Conservation (phyloP, 2,797 vertebrate species). For the Acestrorhynchus altus region DNA sequence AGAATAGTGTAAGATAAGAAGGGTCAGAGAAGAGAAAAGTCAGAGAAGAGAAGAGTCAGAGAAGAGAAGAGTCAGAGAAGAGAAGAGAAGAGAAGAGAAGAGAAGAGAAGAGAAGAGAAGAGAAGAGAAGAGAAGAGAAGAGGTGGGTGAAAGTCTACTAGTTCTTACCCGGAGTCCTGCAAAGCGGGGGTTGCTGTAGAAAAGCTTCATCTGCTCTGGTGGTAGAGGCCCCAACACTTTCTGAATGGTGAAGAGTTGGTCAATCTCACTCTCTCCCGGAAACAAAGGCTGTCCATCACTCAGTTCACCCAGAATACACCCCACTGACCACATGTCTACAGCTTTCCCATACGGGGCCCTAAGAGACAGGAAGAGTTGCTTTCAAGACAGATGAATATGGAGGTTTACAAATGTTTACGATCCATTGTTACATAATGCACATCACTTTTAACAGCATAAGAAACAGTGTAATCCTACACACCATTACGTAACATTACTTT, state of each 20-base stretch:
- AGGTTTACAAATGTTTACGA: not conserved
- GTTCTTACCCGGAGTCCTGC: conserved; percentile 56
- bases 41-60: no score
- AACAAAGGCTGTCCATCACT: conserved; percentile 98
- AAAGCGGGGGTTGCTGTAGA: conserved; percentile 89
- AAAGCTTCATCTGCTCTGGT: conserved; percentile 98
- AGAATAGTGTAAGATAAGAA: no score
- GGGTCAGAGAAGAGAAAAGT: no score
- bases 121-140: not conserved
- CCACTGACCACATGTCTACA: conserved; percentile 99
- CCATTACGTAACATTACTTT: no score
- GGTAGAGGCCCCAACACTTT: conserved; percentile 96
- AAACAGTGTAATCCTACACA: no score
- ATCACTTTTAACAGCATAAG: no score
- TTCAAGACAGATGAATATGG: not conserved
- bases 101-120: conserved; percentile 20
- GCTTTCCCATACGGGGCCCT: conserved; percentile 98
- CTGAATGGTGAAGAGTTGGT: conserved; percentile 99
- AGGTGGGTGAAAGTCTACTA: not conserved
- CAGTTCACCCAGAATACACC: conserved; percentile 98
- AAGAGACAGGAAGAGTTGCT: conserved; percentile 45
- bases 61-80: no score
- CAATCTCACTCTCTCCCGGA: conserved; percentile 98
- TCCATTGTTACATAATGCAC: no score
- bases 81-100: not conserved